Evolutionary conservation across 2,113 vertebrate genomes (phyloP).

Genomic region (Rutilus rutilus): DNA sequence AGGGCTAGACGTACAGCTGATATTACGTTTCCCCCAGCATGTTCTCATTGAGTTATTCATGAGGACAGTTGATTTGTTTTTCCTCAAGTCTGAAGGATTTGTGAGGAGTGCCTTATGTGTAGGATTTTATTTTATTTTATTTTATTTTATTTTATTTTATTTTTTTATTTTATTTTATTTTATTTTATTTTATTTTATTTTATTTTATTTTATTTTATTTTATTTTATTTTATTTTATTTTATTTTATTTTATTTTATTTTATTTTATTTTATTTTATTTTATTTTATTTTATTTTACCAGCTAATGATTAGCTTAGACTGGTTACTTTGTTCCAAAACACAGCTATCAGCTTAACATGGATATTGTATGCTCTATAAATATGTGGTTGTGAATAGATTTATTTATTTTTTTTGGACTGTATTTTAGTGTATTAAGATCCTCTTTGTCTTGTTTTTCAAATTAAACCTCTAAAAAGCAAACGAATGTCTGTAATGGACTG

Average conservation of each 20-base stretch:
- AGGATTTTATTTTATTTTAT: background rate
- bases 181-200: background rate
- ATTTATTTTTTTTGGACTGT: background rate
- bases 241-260: background rate
- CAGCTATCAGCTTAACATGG: background rate
- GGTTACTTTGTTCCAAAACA: background rate
- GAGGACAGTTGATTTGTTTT: slow-evolving; percentile 5
- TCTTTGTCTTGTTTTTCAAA: background rate
- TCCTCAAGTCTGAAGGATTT: background rate
- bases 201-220: background rate
- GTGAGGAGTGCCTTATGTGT: background rate
- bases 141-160: background rate
- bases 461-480: slow-evolving; percentile 21
- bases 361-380: too few relatives aligned
- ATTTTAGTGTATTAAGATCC: background rate
- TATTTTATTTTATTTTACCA: background rate
- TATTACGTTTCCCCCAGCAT: slow-evolving; percentile 9
- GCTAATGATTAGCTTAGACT: background rate
- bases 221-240: background rate
- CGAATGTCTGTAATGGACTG: slow-evolving; percentile 46
- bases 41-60: slow-evolving; percentile 17
- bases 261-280: background rate
- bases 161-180: background rate
- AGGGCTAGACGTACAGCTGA: background rate
- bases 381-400: too few relatives aligned